Percentiles rank a stretch among this genome's conserved stretches.
These are phyloP conservation scores for Synergus itoensis DNA, from an alignment of 2,888 invertebrate genomes.

Conservation along the genomic window DNA sequence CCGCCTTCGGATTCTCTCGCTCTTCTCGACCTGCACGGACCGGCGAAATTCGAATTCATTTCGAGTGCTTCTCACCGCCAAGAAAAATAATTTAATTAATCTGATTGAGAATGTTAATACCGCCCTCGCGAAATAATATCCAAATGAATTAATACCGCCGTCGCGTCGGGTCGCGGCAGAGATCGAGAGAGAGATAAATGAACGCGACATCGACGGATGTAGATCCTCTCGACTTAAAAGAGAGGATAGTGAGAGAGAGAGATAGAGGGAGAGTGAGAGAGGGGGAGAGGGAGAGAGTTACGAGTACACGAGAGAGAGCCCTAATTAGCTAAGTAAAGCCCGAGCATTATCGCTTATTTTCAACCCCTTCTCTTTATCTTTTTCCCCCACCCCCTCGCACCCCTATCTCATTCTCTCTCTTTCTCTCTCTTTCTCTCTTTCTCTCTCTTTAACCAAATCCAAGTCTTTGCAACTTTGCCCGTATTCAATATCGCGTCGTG, in stretches of 20 bases:
- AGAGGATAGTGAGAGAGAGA: conserved; percentile 37
- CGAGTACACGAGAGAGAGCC: conserved; percentile 49
- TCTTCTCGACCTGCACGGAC: conserved; percentile 45
- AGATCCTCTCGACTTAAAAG: conserved; percentile 53
- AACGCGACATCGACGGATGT: conserved; percentile 31
- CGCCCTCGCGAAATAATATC: conserved; percentile 72
- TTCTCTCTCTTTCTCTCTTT: conserved; percentile 53
- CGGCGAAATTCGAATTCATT: conserved; percentile 43
- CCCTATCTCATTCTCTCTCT: conserved; percentile 52
- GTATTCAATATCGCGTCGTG: conserved; percentile 55
- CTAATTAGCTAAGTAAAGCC: conserved; percentile 78
- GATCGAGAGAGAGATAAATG: conserved; percentile 35
- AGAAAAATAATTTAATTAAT: conserved; percentile 74
- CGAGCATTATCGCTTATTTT: conserved; percentile 76
- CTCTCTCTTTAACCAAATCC: conserved; percentile 61
- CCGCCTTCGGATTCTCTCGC: conserved; percentile 39
- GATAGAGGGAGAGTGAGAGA: conserved; percentile 53
- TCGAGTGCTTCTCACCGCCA: conserved; percentile 44
- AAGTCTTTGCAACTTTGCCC: conserved; percentile 50
- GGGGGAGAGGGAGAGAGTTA: conserved; percentile 50
- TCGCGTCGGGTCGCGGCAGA: conserved; percentile 47
- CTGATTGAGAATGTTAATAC: conserved; percentile 75
- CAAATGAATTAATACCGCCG: conserved; percentile 74
- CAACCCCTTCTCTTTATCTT: conserved; percentile 62
- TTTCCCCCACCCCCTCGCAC: conserved; percentile 43